Conservation (phyloP, 1,140 invertebrate genomes). For the Bilobella aurantiaca region DNA sequence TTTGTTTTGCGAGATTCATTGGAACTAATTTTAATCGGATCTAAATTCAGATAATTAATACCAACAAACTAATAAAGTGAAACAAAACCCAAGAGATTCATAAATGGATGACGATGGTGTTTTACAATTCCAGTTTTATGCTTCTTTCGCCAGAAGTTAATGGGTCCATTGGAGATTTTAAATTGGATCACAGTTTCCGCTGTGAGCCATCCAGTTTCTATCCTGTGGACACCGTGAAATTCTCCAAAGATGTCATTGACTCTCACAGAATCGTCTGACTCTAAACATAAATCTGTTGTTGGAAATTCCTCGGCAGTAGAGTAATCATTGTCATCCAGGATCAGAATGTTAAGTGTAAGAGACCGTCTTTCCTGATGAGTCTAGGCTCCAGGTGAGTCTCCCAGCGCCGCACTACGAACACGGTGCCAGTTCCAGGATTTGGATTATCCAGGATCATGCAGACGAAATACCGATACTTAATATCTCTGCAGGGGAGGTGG, state of each 20-base stretch:
- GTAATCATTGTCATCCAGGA: neutral
- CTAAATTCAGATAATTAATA: conserved; percentile 32
- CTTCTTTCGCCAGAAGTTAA: conserved; percentile 68
- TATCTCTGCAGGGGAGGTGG: conserved; percentile 50
- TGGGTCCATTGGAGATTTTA: conserved; percentile 70
- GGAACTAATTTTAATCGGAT: conserved; percentile 55
- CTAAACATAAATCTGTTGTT: neutral
- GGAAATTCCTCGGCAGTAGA: neutral
- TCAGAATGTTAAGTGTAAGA: neutral
- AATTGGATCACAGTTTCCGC: conserved; percentile 75
- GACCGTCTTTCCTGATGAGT: conserved; percentile 39
- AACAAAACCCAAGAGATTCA: too few relatives aligned
- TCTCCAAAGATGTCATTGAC: conserved; percentile 49
- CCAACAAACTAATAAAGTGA: too few relatives aligned
- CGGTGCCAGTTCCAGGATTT: conserved; percentile 38
- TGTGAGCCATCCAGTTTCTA: conserved; percentile 77
- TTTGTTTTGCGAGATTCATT: conserved; percentile 48
- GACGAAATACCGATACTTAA: conserved; percentile 69
- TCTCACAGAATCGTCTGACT: neutral
- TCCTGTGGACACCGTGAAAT: conserved; percentile 50
- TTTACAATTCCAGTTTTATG: conserved; percentile 36
- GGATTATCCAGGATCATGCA: conserved; percentile 46
- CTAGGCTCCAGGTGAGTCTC: conserved; percentile 68
- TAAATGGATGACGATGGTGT: neutral
- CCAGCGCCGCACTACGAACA: conserved; percentile 62